Base-by-base conservation (phyloP, 2,888 invertebrate species). In the Melanchra persicariae region DNA sequence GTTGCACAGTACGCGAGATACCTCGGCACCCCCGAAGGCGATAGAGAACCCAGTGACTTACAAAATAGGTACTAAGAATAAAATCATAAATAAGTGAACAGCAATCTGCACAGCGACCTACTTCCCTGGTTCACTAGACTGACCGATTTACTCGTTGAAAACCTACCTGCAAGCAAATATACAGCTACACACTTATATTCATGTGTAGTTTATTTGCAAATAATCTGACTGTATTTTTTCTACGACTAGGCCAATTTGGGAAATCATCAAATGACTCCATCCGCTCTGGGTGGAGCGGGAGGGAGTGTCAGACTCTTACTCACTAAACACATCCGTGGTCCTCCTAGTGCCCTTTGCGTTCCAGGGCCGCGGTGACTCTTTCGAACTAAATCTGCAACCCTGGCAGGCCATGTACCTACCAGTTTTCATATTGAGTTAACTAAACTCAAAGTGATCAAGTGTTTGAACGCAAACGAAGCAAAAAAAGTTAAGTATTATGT, bases 51-150 rank as follows among this genome's bases (percentile, higher is more conserved):
- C 54, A 81, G 71, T 82, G 82, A 81, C 82, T 78, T 74, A 82
- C 81, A 78, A 78, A 82, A 74, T 77, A n/a, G n/a, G n/a, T n/a
- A 82, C 78, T 67, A 49, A 78, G 81, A 81, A 81, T 74, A 77
- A 81, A 82, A 82, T 79, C 79, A 79, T 82, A 79, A 79, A 82
- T 82, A 82, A 67, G 43, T 81, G 49, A 82, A 82, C 63, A 81
- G 82, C 82, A 79, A 82, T 82, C 79, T 79, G 61, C 76, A 66
- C 60, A 19, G 61, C 68, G 82, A 71, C 82, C 79, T 77, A 37
- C 51, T 82, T 79, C 40, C 73, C 60, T 51, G 17, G 63, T 52
- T 76, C 51, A 52, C 43, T 65, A 74, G 19, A 12, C 66, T 64
- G 68, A 64, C 70, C 70, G 81, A 81, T 67, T 57, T 74, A 59